phyloP scores from a whole-genome alignment of 2,888 invertebrate species.

The Eupithecia centaureata region DNA sequence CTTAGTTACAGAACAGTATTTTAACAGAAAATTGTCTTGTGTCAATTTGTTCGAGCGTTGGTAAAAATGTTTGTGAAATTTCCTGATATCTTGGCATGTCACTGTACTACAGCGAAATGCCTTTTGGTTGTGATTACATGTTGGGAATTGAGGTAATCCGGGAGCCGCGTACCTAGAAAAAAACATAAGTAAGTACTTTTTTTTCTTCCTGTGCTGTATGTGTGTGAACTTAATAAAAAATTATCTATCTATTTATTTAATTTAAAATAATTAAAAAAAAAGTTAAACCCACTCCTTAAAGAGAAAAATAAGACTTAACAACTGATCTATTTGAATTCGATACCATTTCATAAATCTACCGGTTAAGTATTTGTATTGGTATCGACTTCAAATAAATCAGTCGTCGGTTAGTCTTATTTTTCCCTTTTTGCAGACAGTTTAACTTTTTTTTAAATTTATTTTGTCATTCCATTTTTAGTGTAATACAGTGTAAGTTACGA shows the following conservation, averaged over 20 bases:
- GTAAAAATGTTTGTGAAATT: slow-evolving; percentile 39
- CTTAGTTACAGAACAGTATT: slow-evolving; percentile 35
- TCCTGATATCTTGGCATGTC: slow-evolving; percentile 36
- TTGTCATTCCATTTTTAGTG: too few species aligned
- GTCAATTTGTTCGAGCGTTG: slow-evolving; percentile 31
- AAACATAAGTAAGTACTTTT: neutral
- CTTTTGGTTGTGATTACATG: slow-evolving; percentile 36
- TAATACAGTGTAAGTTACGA: too few species aligned
- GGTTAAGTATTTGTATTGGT: slow-evolving; percentile 3
- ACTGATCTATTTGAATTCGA: slow-evolving; percentile 8
- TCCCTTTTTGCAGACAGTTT: too few species aligned
- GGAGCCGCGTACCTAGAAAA: slow-evolving; percentile 20
- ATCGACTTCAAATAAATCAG: slow-evolving; percentile 1
- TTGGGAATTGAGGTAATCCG: slow-evolving; percentile 33
- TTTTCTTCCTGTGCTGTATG: too few species aligned
- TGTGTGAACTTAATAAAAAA: neutral
- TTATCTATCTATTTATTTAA: too few species aligned
- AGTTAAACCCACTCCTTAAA: slow-evolving; percentile 7
- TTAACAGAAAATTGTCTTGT: slow-evolving; percentile 38
- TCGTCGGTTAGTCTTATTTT: too few species aligned
- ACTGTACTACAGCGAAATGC: slow-evolving; percentile 36
- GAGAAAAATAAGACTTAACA: slow-evolving; percentile 7
- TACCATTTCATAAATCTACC: neutral
- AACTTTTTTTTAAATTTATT: too few species aligned
- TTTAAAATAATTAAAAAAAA: slow-evolving; percentile 11